phyloP scores from a whole-genome alignment of 2,113 vertebrate species.

The Empidonax traillii region DNA sequence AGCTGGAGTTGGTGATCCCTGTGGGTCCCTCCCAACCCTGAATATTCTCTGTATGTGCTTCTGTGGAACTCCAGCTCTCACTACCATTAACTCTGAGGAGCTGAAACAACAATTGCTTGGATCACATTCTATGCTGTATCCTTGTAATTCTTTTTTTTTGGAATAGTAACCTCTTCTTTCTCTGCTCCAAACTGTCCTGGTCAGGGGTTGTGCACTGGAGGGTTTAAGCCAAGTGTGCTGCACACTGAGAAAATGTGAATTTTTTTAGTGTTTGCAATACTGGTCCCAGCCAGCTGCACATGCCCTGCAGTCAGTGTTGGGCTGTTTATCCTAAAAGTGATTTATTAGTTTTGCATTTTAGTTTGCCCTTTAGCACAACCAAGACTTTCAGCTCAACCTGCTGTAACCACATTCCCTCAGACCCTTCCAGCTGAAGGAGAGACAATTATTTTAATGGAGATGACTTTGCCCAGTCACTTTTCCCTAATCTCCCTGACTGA shows the following conservation, averaged over 20 bases:
- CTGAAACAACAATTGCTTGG: neutral
- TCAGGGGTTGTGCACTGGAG: neutral
- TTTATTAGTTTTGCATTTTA: neutral
- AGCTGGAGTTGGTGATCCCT: fast-evolving
- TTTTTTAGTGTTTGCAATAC: neutral
- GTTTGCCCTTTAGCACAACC: neutral
- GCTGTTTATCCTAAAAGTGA: neutral
- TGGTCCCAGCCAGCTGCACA: neutral
- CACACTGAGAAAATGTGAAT: neutral
- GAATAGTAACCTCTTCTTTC: neutral
- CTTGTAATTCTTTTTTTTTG: neutral
- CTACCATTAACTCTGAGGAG: neutral
- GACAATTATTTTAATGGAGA: neutral
- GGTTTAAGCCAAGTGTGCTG: neutral
- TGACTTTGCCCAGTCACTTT: neutral
- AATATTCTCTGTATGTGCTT: neutral
- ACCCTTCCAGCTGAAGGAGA: neutral
- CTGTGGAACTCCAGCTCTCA: neutral
- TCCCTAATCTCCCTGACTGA: neutral
- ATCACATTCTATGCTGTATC: neutral
- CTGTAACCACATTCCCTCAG: neutral
- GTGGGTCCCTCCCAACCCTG: neutral
- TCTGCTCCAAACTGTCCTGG: neutral
- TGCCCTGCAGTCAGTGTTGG: neutral
- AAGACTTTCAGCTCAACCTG: neutral